Percentiles rank a stretch among this genome's conserved stretches.
Evolutionary conservation across 2,113 vertebrate genomes (phyloP).

Genomic region (Myotis davidii): DNA sequence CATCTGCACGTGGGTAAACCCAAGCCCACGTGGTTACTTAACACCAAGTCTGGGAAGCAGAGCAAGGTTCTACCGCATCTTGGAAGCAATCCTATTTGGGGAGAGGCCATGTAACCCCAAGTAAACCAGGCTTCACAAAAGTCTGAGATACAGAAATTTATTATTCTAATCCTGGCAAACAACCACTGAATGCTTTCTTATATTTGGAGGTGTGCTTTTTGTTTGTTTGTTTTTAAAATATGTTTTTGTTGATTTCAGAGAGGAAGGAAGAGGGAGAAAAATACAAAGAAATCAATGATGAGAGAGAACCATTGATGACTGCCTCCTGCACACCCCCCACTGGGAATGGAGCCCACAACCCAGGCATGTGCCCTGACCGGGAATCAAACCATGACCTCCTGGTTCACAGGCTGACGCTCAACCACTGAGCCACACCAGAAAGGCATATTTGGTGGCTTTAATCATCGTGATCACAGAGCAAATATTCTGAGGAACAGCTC

Average conservation of each 20-base stretch:
- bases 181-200: conserved; percentile 12
- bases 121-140: background rate
- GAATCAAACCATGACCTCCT: too few relatives aligned
- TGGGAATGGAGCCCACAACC: too few relatives aligned
- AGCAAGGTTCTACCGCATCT: background rate
- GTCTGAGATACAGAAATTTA: background rate
- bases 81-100: background rate
- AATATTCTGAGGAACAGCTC: background rate
- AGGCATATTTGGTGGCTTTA: conserved; percentile 25
- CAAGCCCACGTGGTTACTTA: conserved; percentile 3
- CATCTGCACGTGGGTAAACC: background rate
- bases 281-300: too few relatives aligned
- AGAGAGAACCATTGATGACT: too few relatives aligned
- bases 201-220: background rate
- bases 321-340: too few relatives aligned
- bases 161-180: conserved; percentile 7
- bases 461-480: background rate
- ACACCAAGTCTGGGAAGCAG: conserved; percentile 2
- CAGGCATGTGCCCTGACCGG: too few relatives aligned
- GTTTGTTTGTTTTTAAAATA: too few relatives aligned
- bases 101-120: background rate
- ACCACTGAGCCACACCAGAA: too few relatives aligned
- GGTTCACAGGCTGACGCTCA: too few relatives aligned
- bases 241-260: too few relatives aligned
- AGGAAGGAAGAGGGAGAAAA: too few relatives aligned